Percentiles rank a stretch among this genome's conserved stretches.
Conservation (phyloP, 2,113 vertebrate genomes). For the Festucalex cinctus region DNA sequence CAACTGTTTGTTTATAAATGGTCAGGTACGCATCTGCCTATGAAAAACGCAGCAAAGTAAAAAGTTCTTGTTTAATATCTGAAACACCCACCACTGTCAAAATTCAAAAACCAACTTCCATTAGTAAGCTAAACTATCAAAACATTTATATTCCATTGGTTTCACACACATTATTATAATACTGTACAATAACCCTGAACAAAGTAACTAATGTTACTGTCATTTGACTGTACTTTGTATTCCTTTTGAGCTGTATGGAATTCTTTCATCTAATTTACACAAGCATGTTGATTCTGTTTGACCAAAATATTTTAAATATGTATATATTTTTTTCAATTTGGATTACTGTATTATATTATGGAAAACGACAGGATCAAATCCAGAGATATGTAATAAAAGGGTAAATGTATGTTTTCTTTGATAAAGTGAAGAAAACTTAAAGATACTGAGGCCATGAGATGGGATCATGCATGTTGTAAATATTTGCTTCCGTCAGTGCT, state of each 20-base stretch:
- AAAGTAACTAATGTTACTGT: not conserved
- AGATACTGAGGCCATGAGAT: not conserved
- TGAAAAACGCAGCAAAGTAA: too few species aligned
- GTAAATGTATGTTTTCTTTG: too few species aligned
- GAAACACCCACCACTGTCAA: not conserved
- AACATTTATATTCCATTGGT: not conserved
- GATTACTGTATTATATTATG: too few species aligned
- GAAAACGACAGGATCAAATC: too few species aligned
- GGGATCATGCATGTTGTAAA: constrained; percentile 30
- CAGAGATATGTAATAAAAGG: too few species aligned
- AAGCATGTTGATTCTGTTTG: not conserved
- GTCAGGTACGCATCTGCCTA: not conserved
- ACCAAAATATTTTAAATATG: not conserved
- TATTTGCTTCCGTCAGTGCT: constrained; percentile 18
- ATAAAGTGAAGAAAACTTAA: not conserved
- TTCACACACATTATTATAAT: not conserved
- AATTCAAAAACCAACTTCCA: not conserved
- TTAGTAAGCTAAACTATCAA: not conserved
- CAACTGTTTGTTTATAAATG: not conserved
- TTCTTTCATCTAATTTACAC: not conserved
- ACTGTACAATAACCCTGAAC: not conserved
- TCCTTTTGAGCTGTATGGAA: not conserved
- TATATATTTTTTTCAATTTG: too few species aligned
- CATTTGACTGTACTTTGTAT: not conserved
- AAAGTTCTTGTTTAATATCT: not conserved